A percentile compares a stretch with the other conserved stretches of the same genome.
Conservation (phyloP, 1,140 invertebrate species). For the Phenacoccus solenopsis region DNA sequence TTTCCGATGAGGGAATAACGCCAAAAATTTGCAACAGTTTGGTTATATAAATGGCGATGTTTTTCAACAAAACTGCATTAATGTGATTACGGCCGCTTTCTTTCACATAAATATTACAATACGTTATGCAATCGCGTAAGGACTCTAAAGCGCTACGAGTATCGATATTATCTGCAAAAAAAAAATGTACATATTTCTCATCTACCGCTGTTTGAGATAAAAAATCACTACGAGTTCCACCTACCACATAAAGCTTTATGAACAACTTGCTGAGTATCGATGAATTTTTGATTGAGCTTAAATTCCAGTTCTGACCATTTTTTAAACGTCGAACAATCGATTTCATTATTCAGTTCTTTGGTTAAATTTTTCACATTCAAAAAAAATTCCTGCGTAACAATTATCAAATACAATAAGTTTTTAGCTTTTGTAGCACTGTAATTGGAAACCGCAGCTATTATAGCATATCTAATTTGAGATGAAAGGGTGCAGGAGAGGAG, state of each 20-base stretch:
- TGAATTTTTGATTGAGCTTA: slow-evolving; percentile 53
- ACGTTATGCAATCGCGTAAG: slow-evolving; percentile 65
- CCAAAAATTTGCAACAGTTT: slow-evolving; percentile 82
- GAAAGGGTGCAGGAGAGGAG: too few relatives aligned
- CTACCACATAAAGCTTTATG: slow-evolving; percentile 77
- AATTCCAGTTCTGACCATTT: slow-evolving; percentile 51
- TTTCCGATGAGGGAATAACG: slow-evolving; percentile 51
- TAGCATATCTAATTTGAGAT: too few relatives aligned
- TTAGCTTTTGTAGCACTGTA: too few relatives aligned
- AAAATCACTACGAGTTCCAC: slow-evolving; percentile 22
- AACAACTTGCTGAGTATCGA: slow-evolving; percentile 50
- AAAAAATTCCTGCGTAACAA: slow-evolving; percentile 77
- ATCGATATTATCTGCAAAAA: slow-evolving; percentile 78
- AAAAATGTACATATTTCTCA: slow-evolving; percentile 11
- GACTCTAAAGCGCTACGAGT: slow-evolving; percentile 72
- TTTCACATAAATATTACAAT: slow-evolving; percentile 74
- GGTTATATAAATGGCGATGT: slow-evolving; percentile 70
- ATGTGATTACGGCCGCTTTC: slow-evolving; percentile 39
- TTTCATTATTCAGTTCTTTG: slow-evolving; percentile 39
- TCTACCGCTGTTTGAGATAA: neutral
- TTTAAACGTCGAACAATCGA: slow-evolving; percentile 42
- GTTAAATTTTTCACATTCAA: slow-evolving; percentile 82
- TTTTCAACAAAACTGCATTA: slow-evolving; percentile 46
- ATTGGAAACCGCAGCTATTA: too few relatives aligned
- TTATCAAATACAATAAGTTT: slow-evolving; percentile 1